These are phyloP conservation scores for Arbacia lixula DNA, from an alignment of 53 echinoderm and acorn worm species.

Conservation along the genomic window DNA sequence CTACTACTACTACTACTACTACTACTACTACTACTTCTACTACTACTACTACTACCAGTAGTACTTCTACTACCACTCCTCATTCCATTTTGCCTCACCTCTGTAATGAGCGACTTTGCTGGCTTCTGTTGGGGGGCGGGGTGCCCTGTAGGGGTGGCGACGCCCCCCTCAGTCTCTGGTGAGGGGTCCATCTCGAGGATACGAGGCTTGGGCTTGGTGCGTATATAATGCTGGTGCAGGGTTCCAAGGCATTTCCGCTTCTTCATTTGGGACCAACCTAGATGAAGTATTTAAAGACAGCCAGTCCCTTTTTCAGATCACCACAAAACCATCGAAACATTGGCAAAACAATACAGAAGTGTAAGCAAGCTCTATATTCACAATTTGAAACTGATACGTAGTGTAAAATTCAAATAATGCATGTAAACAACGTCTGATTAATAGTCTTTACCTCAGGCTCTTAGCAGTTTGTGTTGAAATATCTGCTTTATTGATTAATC, in stretches of 20 bases:
- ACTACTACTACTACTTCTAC: not conserved
- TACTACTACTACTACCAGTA: not conserved
- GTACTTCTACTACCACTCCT: constrained; percentile 7
- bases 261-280: constrained; percentile 89
- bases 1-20: not conserved
- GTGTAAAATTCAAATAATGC: too few species aligned
- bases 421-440: too few species aligned
- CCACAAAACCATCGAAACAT: too few species aligned
- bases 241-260: constrained; percentile 80
- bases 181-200: constrained; percentile 72
- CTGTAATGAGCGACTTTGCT: constrained; percentile 69
- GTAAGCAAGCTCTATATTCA: too few species aligned
- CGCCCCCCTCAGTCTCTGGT: not conserved
- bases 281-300: too few species aligned
- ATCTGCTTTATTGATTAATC: too few species aligned
- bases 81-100: constrained; percentile 46
- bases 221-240: constrained; percentile 82
- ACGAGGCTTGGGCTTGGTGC: constrained; percentile 89
- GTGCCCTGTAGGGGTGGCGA: not conserved
- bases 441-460: too few species aligned
- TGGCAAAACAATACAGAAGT: too few species aligned
- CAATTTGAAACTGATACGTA: too few species aligned
- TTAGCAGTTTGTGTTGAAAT: too few species aligned
- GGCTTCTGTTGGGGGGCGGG: not conserved
- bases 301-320: too few species aligned